Conservation (phyloP, 2,797 vertebrate genomes). For the Microchirus variegatus region DNA sequence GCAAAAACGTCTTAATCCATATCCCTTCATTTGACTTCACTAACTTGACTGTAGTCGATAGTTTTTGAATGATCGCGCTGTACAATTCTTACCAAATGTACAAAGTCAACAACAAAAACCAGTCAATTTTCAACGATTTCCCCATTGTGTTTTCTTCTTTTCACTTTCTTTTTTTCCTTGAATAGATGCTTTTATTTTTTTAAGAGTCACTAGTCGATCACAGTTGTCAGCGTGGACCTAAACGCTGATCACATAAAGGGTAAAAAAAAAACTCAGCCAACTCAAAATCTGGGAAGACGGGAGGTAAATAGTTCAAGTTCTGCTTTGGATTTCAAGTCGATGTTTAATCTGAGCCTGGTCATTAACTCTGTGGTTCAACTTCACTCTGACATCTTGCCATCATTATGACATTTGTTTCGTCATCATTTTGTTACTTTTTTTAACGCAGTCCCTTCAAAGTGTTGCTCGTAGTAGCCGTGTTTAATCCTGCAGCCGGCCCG, state of each 20-base stretch:
- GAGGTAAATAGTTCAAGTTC: not conserved
- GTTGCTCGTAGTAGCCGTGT: conserved; percentile 16
- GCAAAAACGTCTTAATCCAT: not conserved
- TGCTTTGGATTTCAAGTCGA: no score
- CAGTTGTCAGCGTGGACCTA: not conserved
- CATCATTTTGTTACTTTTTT: no score
- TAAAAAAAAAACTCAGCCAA: conserved; percentile 7
- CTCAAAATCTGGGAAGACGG: not conserved
- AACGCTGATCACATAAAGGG: conserved; percentile 2
- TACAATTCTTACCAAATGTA: no score
- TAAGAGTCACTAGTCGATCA: not conserved
- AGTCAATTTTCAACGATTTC: not conserved
- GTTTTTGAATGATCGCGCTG: not conserved
- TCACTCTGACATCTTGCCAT: not conserved
- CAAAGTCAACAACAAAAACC: not conserved
- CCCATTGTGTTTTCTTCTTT: not conserved
- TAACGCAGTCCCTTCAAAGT: not conserved
- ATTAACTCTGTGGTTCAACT: no score
- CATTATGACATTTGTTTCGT: not conserved
- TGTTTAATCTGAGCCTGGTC: no score
- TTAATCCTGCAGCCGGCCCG: conserved; percentile 25
- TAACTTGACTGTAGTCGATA: not conserved
- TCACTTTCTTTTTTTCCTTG: conserved; percentile 13
- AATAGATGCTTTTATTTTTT: not conserved
- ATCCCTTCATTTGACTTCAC: conserved; percentile 4